Evolutionary conservation across 2,113 vertebrate species (phyloP).

Genomic region (Carassius carassius): DNA sequence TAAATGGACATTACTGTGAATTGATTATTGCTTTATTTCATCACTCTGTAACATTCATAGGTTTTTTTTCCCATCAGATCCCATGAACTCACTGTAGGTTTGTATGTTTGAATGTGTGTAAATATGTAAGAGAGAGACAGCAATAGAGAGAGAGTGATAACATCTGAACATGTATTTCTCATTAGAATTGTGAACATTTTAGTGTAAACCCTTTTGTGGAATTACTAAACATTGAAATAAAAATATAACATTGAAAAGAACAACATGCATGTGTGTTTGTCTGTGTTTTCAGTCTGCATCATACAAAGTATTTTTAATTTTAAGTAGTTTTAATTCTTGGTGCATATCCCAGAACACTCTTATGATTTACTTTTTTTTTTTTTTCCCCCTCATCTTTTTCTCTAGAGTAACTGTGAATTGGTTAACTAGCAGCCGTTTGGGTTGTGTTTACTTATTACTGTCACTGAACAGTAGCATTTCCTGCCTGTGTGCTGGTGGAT

Average conservation of each 20-base stretch:
- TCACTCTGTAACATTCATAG: slow-evolving; percentile 16
- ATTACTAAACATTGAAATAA: slow-evolving; percentile 49
- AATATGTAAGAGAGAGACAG: background rate
- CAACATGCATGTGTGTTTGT: background rate
- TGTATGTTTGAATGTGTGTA: slow-evolving; percentile 34
- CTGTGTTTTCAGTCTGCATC: too few relatives aligned
- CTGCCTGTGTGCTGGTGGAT: slow-evolving; percentile 71
- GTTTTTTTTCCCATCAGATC: slow-evolving; percentile 22
- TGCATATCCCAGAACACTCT: background rate
- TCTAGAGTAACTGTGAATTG: slow-evolving; percentile 23
- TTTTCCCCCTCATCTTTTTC: slow-evolving; percentile 4
- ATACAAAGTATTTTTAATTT: background rate
- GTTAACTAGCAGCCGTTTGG: slow-evolving; percentile 29
- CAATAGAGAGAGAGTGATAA: background rate
- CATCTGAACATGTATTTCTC: slow-evolving; percentile 35
- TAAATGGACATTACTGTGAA: slow-evolving; percentile 37
- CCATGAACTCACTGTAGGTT: slow-evolving; percentile 34
- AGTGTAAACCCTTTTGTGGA: slow-evolving; percentile 57
- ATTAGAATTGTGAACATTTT: slow-evolving; percentile 51
- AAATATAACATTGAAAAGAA: slow-evolving; percentile 36
- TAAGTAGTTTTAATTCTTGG: background rate
- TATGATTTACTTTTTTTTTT: background rate
- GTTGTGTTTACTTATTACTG: slow-evolving; percentile 63
- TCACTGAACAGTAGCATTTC: slow-evolving; percentile 71
- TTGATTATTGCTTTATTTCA: slow-evolving; percentile 32